Percentiles rank a stretch among this genome's conserved stretches.
Conservation (phyloP, 64 coral and sea anemone genomes). For the Stylophora pistillata region DNA sequence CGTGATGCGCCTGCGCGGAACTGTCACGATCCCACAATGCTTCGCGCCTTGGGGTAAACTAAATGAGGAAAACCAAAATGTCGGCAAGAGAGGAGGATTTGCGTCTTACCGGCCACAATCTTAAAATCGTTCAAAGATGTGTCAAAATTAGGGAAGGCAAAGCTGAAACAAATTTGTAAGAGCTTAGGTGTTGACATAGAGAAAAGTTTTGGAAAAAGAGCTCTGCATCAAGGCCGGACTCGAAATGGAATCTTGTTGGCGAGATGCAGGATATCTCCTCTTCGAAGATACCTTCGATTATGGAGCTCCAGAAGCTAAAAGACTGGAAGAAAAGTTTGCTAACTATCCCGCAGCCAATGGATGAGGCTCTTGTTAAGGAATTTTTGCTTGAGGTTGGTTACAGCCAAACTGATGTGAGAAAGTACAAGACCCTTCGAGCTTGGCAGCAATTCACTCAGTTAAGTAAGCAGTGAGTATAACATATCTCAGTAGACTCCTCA, state of each 20-base stretch:
- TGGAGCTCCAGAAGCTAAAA: conserved; percentile 61
- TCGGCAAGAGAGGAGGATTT: background rate
- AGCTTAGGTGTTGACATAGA: conserved; percentile 28
- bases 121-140: conserved; percentile 47
- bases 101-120: conserved; percentile 19
- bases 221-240: no score
- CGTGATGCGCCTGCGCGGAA: no score
- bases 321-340: conserved; percentile 54
- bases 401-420: conserved; percentile 36
- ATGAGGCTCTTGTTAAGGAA: conserved; percentile 57
- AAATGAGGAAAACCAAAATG: conserved; percentile 23
- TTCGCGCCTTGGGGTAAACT: conserved; percentile 63
- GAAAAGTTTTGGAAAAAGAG: conserved; percentile 62
- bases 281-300: conserved; percentile 38
- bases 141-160: conserved; percentile 33
- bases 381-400: conserved; percentile 55
- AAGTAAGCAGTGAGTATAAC: conserved; percentile 10
- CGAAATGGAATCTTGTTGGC: conserved; percentile 12
- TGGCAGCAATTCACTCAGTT: conserved; percentile 69
- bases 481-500: no score
- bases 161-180: conserved; percentile 34
- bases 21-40: no score
- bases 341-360: conserved; percentile 39
- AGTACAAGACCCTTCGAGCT: conserved; percentile 70
- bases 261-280: conserved; percentile 15